Percentiles rank a stretch among this genome's conserved stretches.
phyloP scores from a whole-genome alignment of 2,113 vertebrate genomes.

The Forbesichthys papilliferus region DNA sequence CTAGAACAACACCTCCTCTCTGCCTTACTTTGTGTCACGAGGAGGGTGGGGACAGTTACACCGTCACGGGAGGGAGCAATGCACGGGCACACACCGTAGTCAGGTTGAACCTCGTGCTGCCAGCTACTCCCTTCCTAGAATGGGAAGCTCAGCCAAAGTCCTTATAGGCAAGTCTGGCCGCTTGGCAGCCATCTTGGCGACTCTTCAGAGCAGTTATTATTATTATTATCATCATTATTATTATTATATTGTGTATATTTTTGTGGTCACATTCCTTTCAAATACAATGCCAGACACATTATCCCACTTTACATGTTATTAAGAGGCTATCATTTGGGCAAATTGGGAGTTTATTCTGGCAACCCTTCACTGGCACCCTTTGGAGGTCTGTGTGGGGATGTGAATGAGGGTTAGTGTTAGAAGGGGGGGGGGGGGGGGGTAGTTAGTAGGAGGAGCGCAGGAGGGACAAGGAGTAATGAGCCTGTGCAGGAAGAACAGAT shows the following conservation, averaged over 20 bases:
- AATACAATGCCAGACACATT: not conserved
- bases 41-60: conserved; percentile 9
- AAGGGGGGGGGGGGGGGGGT: not conserved
- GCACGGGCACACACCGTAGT: conserved; percentile 30
- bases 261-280: conserved; percentile 2
- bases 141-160: not conserved
- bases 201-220: not conserved
- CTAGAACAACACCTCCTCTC: conserved; percentile 24
- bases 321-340: conserved; percentile 5
- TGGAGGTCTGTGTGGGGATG: conserved; percentile 20
- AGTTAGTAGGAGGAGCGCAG: conserved; percentile 1
- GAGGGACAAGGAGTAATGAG: conserved; percentile 54
- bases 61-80: conserved; percentile 35
- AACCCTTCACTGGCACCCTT: not conserved
- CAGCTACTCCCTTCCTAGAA: conserved; percentile 20
- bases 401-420: conserved; percentile 1
- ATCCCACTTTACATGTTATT: conserved; percentile 3
- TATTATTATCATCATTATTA: not conserved
- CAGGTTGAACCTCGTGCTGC: conserved; percentile 38
- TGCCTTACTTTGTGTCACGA: not conserved
- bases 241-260: not conserved
- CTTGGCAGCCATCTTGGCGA: too few relatives aligned
- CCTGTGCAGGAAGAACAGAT: conserved; percentile 39
- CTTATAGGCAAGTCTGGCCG: too few relatives aligned
- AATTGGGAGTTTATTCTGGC: conserved; percentile 15